phyloP scores from a whole-genome alignment of 2,888 invertebrate genomes.

The Acanthosepion esculentum region DNA sequence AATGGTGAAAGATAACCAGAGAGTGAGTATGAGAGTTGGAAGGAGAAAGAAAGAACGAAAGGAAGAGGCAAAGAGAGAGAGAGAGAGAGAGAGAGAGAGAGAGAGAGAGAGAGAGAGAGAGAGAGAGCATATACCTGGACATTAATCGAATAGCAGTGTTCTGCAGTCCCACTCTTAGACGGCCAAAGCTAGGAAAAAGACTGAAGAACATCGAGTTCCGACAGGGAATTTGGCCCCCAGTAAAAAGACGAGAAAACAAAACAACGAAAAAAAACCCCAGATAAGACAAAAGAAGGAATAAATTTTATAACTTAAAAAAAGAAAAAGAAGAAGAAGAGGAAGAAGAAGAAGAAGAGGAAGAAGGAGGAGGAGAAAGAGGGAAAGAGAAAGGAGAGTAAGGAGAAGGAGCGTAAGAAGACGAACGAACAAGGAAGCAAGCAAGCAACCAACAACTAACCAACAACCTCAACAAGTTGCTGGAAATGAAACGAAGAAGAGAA shows the following conservation, averaged over 20 bases:
- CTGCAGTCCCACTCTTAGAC: neutral
- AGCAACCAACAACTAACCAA: neutral
- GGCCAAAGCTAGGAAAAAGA: neutral
- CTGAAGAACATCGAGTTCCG: neutral
- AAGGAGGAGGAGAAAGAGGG: neutral
- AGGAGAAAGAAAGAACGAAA: neutral
- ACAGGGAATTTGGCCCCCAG: neutral
- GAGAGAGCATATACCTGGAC: neutral
- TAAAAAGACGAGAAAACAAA: neutral
- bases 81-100: neutral
- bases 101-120: neutral
- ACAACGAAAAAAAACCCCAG: neutral
- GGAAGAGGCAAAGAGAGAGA: neutral
- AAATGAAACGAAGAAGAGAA: conserved; percentile 40
- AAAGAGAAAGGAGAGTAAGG: neutral
- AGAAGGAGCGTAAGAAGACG: neutral
- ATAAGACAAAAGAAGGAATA: neutral
- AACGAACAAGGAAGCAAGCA: neutral
- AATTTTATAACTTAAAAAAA: neutral
- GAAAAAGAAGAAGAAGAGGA: neutral
- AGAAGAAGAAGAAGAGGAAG: neutral
- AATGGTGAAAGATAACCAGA: neutral
- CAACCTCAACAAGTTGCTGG: neutral
- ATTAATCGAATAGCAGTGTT: neutral
- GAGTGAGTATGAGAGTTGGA: neutral